Evolutionary conservation across 1,140 invertebrate genomes (phyloP), one percentile per base, ranked within the genome.

Genomic region (Sitobion miscanthi): DNA sequence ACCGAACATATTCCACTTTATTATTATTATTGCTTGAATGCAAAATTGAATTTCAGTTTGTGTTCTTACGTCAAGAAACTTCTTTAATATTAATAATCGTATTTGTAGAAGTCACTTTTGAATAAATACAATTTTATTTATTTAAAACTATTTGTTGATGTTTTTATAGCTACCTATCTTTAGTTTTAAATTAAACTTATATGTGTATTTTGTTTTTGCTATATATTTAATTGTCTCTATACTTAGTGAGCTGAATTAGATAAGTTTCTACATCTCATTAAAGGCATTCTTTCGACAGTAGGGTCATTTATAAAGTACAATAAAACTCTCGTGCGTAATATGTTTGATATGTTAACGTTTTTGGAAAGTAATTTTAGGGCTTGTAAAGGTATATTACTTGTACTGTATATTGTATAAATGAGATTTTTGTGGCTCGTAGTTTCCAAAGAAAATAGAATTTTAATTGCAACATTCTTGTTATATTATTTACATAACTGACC

Each of bases 71-170:
- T 35, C 11, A 17, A 17, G n/a, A 77, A 77, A 77, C 8, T 17
- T n/a, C 62, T 77, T 77, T 77, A 77, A 77, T 77, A 77, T 77
- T 77, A 77, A 77, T n/a, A n/a, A n/a, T n/a, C n/a, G 62, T 77
- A 20, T 77, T 77, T 17, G n/a, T 6, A 9, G 38, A 45, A 45
- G 35, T 42, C 23, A 38, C 25, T 85, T 85, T 25, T 25, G 38
- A 85, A 85, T 42, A 45, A 85, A 25, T 45, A 25, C 21, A 85
- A 85, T 85, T 45, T 25, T 85, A 85, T 85, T 85, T 35, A 49
- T 87, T 87, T 4, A 42, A 30, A 47, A 86, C 11, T 9, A 47
- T 47, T 47, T 47, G 11, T 30, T 47, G 20, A 38, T 83, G 35
- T 47, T 14, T 86, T 47, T 30, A 86, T 47, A 21, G 20, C n/a